Conservation (phyloP, 2,113 vertebrate species). For the Chauna torquata region DNA sequence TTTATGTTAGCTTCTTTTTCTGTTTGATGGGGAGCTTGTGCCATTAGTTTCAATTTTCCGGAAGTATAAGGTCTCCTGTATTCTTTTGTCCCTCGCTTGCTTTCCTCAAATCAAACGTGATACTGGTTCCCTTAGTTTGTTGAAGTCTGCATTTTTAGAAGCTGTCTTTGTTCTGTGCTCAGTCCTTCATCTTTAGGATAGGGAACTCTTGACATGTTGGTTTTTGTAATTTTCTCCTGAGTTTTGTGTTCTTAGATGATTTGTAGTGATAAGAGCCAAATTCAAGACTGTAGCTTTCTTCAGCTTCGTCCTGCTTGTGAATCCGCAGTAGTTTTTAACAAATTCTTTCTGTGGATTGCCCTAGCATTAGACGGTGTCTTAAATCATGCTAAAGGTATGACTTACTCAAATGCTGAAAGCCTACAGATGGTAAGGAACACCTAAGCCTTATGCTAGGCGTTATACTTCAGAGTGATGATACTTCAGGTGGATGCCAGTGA, state of each 20-base stretch:
- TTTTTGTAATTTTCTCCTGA: accelerated
- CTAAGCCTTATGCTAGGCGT: accelerated
- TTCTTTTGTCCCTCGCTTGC: not conserved
- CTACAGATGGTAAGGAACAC: not conserved
- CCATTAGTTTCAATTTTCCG: not conserved
- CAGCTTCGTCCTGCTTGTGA: not conserved
- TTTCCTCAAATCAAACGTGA: not conserved
- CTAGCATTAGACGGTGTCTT: not conserved
- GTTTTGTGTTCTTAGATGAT: not conserved
- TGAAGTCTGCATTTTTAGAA: not conserved
- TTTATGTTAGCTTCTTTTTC: not conserved
- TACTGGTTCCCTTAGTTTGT: not conserved
- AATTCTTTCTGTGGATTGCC: not conserved
- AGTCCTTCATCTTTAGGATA: not conserved
- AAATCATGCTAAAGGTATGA: not conserved
- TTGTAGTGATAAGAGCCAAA: not conserved
- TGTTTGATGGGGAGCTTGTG: not conserved
- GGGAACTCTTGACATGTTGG: not conserved
- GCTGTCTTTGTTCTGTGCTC: not conserved
- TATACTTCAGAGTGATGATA: not conserved
- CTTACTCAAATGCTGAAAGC: not conserved
- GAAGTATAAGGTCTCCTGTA: accelerated
- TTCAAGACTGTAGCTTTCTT: not conserved
- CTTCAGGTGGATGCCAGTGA: not conserved
- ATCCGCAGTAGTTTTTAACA: not conserved